Conservation (phyloP, 2,113 vertebrate genomes). For the Charadrius vociferus region DNA sequence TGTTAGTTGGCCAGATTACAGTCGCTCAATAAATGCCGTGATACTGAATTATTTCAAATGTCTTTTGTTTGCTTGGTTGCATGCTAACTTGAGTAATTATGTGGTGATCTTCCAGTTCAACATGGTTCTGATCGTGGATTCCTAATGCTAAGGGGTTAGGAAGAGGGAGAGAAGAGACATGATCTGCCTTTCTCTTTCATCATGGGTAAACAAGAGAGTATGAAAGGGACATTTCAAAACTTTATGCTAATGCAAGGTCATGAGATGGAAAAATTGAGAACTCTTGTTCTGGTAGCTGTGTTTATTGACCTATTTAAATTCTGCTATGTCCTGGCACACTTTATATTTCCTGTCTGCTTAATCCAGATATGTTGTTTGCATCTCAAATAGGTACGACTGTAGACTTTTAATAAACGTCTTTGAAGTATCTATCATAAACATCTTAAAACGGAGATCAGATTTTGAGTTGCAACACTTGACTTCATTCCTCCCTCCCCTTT, state of each 20-base stretch:
- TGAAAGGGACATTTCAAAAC: background rate
- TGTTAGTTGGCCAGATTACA: background rate
- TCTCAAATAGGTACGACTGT: background rate
- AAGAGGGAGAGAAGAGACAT: background rate
- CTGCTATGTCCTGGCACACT: background rate
- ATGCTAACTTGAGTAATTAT: background rate
- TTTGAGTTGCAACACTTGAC: background rate
- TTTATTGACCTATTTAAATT: slow-evolving; percentile 49
- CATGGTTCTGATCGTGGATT: background rate
- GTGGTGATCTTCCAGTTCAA: background rate
- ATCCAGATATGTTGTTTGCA: background rate
- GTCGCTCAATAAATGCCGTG: background rate
- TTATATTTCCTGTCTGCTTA: slow-evolving; percentile 35
- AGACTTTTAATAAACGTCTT: background rate
- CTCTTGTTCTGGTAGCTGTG: background rate
- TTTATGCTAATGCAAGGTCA: slow-evolving; percentile 33
- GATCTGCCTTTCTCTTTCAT: background rate
- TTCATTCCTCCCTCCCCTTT: background rate
- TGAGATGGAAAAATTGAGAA: slow-evolving; percentile 2
- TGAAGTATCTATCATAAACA: background rate
- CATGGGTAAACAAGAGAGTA: background rate
- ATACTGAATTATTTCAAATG: background rate
- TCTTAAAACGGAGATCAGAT: background rate
- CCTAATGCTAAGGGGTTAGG: background rate
- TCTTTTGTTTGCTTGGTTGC: background rate